Conservation (phyloP, 2,888 invertebrate species). For the Didymodactylos carnosus region DNA sequence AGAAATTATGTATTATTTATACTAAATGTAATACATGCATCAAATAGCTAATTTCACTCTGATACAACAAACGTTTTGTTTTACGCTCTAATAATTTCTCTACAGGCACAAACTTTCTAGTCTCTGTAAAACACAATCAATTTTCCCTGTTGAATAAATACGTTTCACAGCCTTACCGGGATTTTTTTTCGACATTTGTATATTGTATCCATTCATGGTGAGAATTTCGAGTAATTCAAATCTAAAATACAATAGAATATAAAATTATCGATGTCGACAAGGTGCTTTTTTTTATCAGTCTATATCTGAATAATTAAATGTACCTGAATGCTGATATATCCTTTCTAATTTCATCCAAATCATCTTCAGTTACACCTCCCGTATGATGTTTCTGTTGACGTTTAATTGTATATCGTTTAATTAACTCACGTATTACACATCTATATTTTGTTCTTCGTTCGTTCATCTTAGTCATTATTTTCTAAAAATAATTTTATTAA, state of each 20-base stretch:
- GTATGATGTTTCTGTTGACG: conserved; percentile 82
- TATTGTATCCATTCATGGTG: conserved; percentile 57
- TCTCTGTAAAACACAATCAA: too few relatives aligned
- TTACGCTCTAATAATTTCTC: too few relatives aligned
- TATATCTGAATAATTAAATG: background rate
- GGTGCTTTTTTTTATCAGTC: too few relatives aligned
- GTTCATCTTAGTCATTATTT: conserved; percentile 77
- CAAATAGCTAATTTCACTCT: too few relatives aligned
- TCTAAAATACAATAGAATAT: conserved; percentile 1
- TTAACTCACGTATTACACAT: conserved; percentile 88
- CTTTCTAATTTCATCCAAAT: conserved; percentile 96
- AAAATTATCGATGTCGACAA: too few relatives aligned
- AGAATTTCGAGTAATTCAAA: conserved; percentile 89
- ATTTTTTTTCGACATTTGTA: conserved; percentile 8
- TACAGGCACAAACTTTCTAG: too few relatives aligned
- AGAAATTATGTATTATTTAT: too few relatives aligned
- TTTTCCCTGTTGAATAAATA: too few relatives aligned
- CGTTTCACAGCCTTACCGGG: conserved; percentile 3
- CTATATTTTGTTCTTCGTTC: conserved; percentile 77
- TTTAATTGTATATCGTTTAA: conserved; percentile 81
- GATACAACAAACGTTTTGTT: too few relatives aligned
- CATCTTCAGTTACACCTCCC: conserved; percentile 92
- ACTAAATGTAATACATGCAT: too few relatives aligned
- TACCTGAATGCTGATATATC: conserved; percentile 53
- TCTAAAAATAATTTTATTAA: conserved; percentile 45